Conservation (phyloP, 2,888 invertebrate species). For the Drosophila infuscata region DNA sequence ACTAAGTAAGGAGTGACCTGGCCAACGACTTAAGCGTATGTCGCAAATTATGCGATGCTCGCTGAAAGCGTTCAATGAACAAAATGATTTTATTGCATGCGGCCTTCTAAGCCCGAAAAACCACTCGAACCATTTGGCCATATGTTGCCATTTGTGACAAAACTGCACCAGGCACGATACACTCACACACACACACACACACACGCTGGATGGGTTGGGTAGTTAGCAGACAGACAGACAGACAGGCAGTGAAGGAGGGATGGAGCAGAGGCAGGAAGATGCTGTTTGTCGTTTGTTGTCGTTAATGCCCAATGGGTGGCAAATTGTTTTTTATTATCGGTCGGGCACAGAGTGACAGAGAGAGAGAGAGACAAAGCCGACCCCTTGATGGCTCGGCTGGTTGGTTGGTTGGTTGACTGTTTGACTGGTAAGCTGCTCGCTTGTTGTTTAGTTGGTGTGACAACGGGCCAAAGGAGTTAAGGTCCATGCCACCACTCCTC, state of each 20-base stretch:
- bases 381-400: slow-evolving; percentile 18
- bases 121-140: slow-evolving; percentile 76
- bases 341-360: slow-evolving; percentile 28
- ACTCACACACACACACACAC: slow-evolving; percentile 3
- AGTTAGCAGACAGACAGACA: slow-evolving; percentile 23
- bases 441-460: slow-evolving; percentile 26
- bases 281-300: slow-evolving; percentile 76
- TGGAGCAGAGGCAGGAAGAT: slow-evolving; percentile 33
- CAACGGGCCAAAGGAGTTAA: slow-evolving; percentile 59
- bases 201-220: slow-evolving; percentile 25
- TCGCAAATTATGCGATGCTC: slow-evolving; percentile 70
- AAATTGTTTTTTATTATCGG: slow-evolving; percentile 83
- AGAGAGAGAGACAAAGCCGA: slow-evolving; percentile 13
- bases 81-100: slow-evolving; percentile 82
- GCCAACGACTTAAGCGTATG: slow-evolving; percentile 72
- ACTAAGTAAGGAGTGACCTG: slow-evolving; percentile 34
- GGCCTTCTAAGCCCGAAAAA: slow-evolving; percentile 54
- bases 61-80: slow-evolving; percentile 75
- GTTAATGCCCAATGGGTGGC: slow-evolving; percentile 83
- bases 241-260: slow-evolving; percentile 9
- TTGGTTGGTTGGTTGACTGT: slow-evolving; percentile 13
- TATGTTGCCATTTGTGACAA: slow-evolving; percentile 81
- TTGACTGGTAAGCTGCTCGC: slow-evolving; percentile 13
- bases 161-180: slow-evolving; percentile 64
- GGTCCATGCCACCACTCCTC: slow-evolving; percentile 13